Base-by-base conservation (phyloP, 2,797 vertebrate species). In the Sphenopsis melanotis region DNA sequence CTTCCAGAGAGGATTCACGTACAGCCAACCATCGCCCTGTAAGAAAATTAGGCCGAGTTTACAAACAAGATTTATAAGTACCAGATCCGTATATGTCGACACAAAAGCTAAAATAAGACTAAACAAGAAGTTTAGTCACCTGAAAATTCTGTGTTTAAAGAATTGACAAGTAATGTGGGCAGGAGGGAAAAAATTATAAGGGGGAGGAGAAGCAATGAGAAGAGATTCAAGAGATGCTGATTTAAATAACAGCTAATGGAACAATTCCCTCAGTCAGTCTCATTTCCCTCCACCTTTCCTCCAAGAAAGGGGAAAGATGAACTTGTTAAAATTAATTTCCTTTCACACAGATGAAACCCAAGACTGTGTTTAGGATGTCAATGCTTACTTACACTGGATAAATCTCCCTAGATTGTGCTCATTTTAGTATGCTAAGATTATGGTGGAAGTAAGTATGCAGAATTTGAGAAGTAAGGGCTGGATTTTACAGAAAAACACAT, bases 21-120 rank as follows among this genome's bases (percentile, higher is more conserved):
- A 99, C 39, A 98, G 96, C 99, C 99, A 99, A 61, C 98, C 98
- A 1, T 99, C 99, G 1, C 98, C 99, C 99, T 99, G 97, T 30
- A 97, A 97, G 60, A 96, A 87, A 98, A 97, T 85, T 18, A 80
- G 56, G 76, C 30, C 91, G 56, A 91, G 36, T 42, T 93, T 64
- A 95, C 59, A 60, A 44, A 61, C 15, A 34, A 81, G 52, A 26
- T 46, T 50, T 52, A 70, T 11, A 77, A 44, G 50, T 15, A 12
- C 21, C 1, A 1, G 6, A 64, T 57, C 52, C 29, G 5, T 15
- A 3, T 27, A 44, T 3, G 4, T 72, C 44, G 68, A 50, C 19
- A 22, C 13, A 77, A 78, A 90, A 93, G 37, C 34, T 56, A 50
- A 77, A 84, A 24, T 5, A 44, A 8, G 11, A 69, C 10, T 11